phyloP scores from a whole-genome alignment of 2,888 invertebrate species.

The Nipponacmea schrenckii region DNA sequence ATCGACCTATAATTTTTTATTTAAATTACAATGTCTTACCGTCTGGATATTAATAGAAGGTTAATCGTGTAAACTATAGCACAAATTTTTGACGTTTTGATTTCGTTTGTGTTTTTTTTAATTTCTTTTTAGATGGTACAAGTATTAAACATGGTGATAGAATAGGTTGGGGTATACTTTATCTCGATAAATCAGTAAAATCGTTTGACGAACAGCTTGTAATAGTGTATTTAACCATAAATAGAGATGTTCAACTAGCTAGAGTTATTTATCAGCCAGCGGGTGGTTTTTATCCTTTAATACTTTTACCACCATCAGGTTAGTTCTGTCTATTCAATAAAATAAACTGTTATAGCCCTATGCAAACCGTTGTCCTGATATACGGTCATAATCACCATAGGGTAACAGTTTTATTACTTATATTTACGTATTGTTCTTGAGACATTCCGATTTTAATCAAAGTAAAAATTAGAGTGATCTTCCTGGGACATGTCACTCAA shows the following conservation, averaged over 20 bases:
- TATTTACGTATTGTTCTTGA: constrained; percentile 13
- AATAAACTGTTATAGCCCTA: background rate
- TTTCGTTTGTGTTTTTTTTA: too few relatives aligned
- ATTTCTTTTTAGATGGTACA: background rate
- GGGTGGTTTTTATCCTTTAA: constrained; percentile 61
- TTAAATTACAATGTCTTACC: too few relatives aligned
- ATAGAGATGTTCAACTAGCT: constrained; percentile 56
- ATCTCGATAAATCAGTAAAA: constrained; percentile 45
- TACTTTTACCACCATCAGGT: constrained; percentile 53
- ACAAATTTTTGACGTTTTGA: too few relatives aligned
- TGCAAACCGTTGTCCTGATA: too few relatives aligned
- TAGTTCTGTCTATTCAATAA: constrained; percentile 14
- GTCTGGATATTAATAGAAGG: too few relatives aligned
- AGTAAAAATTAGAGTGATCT: too few relatives aligned
- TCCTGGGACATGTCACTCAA: too few relatives aligned
- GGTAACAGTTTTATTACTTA: background rate
- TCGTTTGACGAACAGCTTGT: constrained; percentile 53
- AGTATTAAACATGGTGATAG: constrained; percentile 52
- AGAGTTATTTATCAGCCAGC: constrained; percentile 61
- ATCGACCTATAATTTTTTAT: too few relatives aligned
- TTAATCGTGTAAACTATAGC: too few relatives aligned
- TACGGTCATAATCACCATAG: background rate
- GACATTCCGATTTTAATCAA: too few relatives aligned
- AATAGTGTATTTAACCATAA: constrained; percentile 62
- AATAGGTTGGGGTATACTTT: constrained; percentile 62